These are phyloP conservation scores for Hystrix brachyura DNA, from an alignment of 2,113 vertebrate genomes.

Conservation along the genomic window DNA sequence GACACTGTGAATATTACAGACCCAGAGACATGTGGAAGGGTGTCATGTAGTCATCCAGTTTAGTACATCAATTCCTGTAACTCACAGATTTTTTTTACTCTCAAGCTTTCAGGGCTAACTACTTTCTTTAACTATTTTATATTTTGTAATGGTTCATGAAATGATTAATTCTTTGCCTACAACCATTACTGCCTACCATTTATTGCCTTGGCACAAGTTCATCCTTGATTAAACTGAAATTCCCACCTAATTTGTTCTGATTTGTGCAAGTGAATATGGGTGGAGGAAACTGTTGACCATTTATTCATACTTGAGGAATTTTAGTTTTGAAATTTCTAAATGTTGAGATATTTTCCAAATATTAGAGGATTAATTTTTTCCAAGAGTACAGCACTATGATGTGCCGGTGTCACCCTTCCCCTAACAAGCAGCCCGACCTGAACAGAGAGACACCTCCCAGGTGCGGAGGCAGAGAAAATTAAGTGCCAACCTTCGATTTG, in stretches of 20 bases:
- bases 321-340: background rate
- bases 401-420: background rate
- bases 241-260: background rate
- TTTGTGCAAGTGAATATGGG: background rate
- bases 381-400: background rate
- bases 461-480: background rate
- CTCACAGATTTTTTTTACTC: background rate
- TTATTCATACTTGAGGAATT: background rate
- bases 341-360: background rate
- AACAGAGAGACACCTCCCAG: too few relatives aligned
- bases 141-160: background rate
- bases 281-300: background rate
- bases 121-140: background rate
- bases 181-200: background rate
- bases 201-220: background rate
- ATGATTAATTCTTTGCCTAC: background rate
- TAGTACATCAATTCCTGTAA: background rate
- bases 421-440: background rate
- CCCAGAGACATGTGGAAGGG: background rate
- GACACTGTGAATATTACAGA: background rate
- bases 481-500: background rate
- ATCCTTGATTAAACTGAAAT: background rate
- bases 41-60: background rate
- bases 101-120: background rate
- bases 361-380: background rate